A percentile compares a stretch with the other conserved stretches of the same genome.
Conservation (phyloP, 1,140 invertebrate species). For the Zaprionus ornatus region DNA sequence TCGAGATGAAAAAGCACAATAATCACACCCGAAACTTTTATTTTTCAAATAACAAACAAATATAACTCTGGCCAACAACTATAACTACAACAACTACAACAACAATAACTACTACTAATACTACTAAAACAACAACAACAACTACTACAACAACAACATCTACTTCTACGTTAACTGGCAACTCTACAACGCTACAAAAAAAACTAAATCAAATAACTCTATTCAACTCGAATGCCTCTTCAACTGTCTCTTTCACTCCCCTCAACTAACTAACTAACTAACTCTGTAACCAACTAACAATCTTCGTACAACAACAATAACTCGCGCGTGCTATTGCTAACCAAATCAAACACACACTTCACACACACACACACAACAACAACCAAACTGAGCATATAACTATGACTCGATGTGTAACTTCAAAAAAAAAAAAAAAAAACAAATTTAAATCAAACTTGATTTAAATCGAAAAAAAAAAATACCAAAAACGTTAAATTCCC, state of each 20-base stretch:
- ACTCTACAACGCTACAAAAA: conserved; percentile 59
- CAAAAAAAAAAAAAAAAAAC: conserved; percentile 21
- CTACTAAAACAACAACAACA: conserved; percentile 39
- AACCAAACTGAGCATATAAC: conserved; percentile 6
- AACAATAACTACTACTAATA: conserved; percentile 53
- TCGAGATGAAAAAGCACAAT: conserved; percentile 68
- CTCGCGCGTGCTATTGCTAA: conserved; percentile 47
- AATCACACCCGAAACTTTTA: conserved; percentile 74
- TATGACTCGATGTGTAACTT: conserved; percentile 21
- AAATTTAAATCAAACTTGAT: conserved; percentile 20
- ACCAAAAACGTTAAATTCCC: conserved; percentile 4
- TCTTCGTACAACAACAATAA: conserved; percentile 33
- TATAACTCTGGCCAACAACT: conserved; percentile 63
- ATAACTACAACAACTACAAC: conserved; percentile 42
- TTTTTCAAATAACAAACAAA: conserved; percentile 70
- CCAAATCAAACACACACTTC: conserved; percentile 29
- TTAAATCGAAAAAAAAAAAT: conserved; percentile 40
- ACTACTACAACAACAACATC: conserved; percentile 57
- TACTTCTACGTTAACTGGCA: conserved; percentile 61
- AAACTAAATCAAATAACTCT: conserved; percentile 27
- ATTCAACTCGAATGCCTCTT: conserved; percentile 71
- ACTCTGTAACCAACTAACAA: conserved; percentile 37
- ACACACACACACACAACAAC: conserved; percentile 29
- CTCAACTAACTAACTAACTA: conserved; percentile 54
- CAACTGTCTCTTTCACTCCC: conserved; percentile 68